Conservation (phyloP, 2,888 invertebrate species). For the Amphipoea lucens region DNA sequence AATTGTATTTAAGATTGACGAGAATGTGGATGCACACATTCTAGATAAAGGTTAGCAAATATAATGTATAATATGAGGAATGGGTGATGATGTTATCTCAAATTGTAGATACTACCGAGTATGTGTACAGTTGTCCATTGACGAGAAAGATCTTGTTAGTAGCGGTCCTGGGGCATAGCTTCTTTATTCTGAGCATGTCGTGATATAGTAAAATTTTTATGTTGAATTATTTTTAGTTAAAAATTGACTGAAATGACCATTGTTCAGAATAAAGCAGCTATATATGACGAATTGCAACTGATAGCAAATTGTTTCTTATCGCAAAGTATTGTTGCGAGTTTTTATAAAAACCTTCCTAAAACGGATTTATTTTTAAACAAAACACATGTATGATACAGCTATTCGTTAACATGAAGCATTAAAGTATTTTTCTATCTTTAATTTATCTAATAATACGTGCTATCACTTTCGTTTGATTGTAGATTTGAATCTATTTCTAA, state of each 20-base stretch:
- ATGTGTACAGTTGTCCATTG: constrained; percentile 64
- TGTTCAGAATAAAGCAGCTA: constrained; percentile 80
- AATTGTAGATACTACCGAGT: constrained; percentile 58
- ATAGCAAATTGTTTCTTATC: constrained; percentile 84
- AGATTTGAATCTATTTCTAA: constrained; percentile 87
- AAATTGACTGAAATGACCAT: constrained; percentile 80
- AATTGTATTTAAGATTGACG: constrained; percentile 66
- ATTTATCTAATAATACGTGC: constrained; percentile 70
- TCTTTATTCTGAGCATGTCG: constrained; percentile 76
- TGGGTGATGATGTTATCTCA: constrained; percentile 58
- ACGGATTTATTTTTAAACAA: constrained; percentile 78
- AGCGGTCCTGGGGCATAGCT: constrained; percentile 76
- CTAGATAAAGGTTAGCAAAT: constrained; percentile 68
- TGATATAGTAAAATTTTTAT: constrained; percentile 82
- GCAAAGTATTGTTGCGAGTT: constrained; percentile 85
- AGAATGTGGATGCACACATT: constrained; percentile 62
- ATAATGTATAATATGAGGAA: constrained; percentile 48
- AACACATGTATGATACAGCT: constrained; percentile 82
- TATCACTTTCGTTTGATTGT: constrained; percentile 81
- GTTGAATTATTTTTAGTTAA: constrained; percentile 83
- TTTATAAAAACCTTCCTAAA: constrained; percentile 72
- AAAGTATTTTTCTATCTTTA: constrained; percentile 83
- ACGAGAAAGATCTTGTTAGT: constrained; percentile 73
- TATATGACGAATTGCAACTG: constrained; percentile 77
- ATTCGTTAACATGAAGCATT: constrained; percentile 87